Base-by-base conservation (phyloP, 2,888 invertebrate genomes). In the Euplagia quadripunctaria region DNA sequence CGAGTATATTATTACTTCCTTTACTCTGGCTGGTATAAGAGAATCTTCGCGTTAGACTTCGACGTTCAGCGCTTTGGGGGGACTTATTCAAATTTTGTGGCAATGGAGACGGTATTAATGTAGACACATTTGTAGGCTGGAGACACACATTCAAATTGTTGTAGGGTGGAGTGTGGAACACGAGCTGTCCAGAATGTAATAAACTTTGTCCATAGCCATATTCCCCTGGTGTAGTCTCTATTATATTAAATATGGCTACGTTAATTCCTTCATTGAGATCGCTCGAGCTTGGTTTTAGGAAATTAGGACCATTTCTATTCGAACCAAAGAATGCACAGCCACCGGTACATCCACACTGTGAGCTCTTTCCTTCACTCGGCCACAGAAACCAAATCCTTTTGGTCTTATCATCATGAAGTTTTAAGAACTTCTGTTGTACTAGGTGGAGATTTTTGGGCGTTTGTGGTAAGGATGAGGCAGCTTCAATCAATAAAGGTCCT, bases 351-450 rank as follows among this genome's bases (percentile, higher is more conserved):
- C 99, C 99, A 90, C 99, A 99, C 83, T 98, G 98, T 0, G 97
- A 95, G 74, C 96, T 96, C 82, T 97, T 97, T 4, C 97, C 96
- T 82, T 97, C 97, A 31, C 96, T 96, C 0, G 98, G 97, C 99
- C 99, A 99, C 46, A 99, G 93, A 90, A 99, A 99, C 98, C 99
- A 99, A 55, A 99, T 94, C 74, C 99, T 97, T 88, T 98, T 98
- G 0, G 97, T 97, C 82, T 97, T 97, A 42, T 97, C 97, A 93
- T 99, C 99, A 85, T 98, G 98, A 68, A 97, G 96, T 87, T 97
- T 97, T 64, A 98, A 91, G 90, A 98, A 97, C 96, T 98, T 98
- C 86, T 98, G 98, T 90, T 98, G 98, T 17, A 97, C 97, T 42
- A 97, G 91, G 90, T 98, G 98, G 72, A 98, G 91, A 88, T 98